These are phyloP conservation scores for Tragelaphus oryx DNA, from an alignment of 2,797 vertebrate genomes.

Conservation along the genomic window DNA sequence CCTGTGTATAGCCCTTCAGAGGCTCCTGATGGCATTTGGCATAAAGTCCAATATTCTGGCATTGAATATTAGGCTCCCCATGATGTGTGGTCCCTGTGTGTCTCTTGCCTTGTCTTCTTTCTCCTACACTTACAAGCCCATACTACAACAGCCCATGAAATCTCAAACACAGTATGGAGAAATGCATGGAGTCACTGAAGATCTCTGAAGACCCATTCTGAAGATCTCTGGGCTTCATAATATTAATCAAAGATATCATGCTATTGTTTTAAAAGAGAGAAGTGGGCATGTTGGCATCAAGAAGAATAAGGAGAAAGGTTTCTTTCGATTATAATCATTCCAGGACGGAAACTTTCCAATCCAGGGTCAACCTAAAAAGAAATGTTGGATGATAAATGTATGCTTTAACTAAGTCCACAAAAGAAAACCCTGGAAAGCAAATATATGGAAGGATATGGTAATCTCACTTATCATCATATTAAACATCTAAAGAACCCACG, in stretches of 20 bases:
- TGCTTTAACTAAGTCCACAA: neutral
- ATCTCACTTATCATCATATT: neutral
- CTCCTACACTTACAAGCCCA: neutral
- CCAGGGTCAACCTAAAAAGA: conserved; percentile 5
- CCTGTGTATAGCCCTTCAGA: neutral
- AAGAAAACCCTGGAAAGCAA: conserved; percentile 30
- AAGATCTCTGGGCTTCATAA: neutral
- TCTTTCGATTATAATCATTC: neutral
- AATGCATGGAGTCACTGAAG: neutral
- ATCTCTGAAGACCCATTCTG: neutral
- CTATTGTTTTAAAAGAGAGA: neutral
- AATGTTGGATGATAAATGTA: neutral
- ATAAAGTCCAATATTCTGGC: neutral
- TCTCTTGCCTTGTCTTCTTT: neutral
- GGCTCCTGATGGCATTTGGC: neutral
- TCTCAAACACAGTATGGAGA: neutral
- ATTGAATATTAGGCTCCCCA: neutral
- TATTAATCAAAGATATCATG: neutral
- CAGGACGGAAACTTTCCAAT: conserved; percentile 35
- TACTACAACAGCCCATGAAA: neutral
- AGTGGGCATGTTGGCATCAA: neutral
- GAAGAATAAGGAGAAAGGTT: neutral
- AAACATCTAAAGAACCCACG: neutral
- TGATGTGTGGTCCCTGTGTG: neutral
- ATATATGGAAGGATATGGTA: neutral